A percentile compares a stretch with the other conserved stretches of the same genome.
Evolutionary conservation across 2,113 vertebrate species (phyloP).

Genomic region (Ceyx margarethae): DNA sequence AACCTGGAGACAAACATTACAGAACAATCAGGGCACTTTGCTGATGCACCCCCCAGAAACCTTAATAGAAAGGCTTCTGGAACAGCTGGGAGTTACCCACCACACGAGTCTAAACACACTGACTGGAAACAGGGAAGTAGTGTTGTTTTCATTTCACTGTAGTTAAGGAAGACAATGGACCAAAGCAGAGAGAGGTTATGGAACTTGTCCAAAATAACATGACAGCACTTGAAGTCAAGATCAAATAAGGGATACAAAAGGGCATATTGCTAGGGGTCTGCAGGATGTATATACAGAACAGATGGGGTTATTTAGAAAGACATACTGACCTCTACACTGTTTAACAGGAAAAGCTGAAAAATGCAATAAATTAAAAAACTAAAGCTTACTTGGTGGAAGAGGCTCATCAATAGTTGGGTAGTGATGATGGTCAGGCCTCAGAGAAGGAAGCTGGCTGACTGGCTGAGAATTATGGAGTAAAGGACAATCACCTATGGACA

Average conservation of each 20-base stretch:
- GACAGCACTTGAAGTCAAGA: neutral
- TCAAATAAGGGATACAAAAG: constrained; percentile 17
- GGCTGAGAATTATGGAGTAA: constrained; percentile 87
- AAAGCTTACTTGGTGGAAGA: constrained; percentile 98
- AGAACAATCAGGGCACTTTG: neutral
- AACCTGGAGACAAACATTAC: neutral
- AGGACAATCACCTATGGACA: constrained; percentile 84
- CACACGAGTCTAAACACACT: neutral
- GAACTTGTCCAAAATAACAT: neutral
- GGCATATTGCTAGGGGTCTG: neutral
- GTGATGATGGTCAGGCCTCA: constrained; percentile 93
- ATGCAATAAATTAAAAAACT: constrained; percentile 70
- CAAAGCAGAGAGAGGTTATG: neutral
- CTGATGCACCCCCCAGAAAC: neutral
- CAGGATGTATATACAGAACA: constrained; percentile 8
- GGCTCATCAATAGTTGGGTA: constrained; percentile 94
- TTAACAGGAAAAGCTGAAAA: constrained; percentile 69
- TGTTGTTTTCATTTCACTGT: neutral
- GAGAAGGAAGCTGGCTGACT: constrained; percentile 90
- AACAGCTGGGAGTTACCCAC: neutral
- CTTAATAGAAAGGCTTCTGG: neutral
- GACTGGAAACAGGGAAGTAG: neutral
- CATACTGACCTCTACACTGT: constrained; percentile 71
- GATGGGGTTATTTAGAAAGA: constrained; percentile 37
- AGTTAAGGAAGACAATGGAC: neutral